Evolutionary conservation across 2,888 invertebrate genomes (phyloP).

Genomic region (Hetaerina titia): DNA sequence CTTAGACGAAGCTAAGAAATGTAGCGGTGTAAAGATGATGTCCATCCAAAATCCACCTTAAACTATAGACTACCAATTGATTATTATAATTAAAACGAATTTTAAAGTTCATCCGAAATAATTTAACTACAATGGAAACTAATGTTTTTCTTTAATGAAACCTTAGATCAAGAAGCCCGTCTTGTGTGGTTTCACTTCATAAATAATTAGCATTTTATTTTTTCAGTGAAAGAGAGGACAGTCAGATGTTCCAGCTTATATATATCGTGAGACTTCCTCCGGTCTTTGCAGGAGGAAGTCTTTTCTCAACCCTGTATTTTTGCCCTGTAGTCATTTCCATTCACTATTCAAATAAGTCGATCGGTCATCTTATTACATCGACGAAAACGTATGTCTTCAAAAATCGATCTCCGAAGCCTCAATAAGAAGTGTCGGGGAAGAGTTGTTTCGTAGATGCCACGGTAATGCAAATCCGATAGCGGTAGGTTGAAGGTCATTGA

Average conservation of each 20-base stretch:
- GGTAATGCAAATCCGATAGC: conserved; percentile 62
- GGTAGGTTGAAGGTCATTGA: conserved; percentile 42
- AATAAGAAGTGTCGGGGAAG: conserved; percentile 19
- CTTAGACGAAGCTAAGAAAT: no score
- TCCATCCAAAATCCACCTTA: no score
- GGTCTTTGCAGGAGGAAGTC: not conserved
- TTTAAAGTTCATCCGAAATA: no score
- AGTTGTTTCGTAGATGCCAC: conserved; percentile 44
- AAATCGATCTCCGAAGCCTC: conserved; percentile 56
- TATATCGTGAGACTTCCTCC: not conserved
- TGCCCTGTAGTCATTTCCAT: not conserved
- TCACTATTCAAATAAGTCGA: not conserved
- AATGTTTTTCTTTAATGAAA: no score
- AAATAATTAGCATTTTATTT: no score
- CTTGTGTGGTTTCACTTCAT: no score
- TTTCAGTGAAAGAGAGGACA: no score
- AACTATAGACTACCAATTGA: no score
- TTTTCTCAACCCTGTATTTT: not conserved
- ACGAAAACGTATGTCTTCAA: not conserved
- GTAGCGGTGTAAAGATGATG: no score
- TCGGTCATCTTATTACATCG: conserved; percentile 1
- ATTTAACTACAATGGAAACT: no score
- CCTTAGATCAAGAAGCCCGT: no score
- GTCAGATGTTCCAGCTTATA: not conserved
- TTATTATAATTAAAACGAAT: no score